phyloP scores from a whole-genome alignment of 2,797 vertebrate genomes.

The Meda fulgida region DNA sequence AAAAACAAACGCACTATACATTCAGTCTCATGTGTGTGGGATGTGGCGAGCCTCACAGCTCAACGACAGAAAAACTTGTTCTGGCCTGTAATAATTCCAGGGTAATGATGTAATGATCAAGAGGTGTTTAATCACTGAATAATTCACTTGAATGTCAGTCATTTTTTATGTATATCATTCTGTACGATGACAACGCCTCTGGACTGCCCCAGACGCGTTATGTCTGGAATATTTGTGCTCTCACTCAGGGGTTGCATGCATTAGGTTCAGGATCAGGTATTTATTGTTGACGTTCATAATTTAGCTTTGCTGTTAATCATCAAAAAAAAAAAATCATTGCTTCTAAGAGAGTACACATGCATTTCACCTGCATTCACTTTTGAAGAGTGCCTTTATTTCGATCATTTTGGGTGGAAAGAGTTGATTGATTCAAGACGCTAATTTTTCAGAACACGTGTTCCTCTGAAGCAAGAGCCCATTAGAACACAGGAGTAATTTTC shows the following conservation, averaged over 20 bases:
- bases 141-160: background rate
- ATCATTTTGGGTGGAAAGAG: constrained; percentile 75
- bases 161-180: background rate
- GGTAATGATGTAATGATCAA: constrained; percentile 21
- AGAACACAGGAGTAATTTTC: constrained; percentile 82
- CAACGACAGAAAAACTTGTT: constrained; percentile 6
- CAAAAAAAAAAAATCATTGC: background rate
- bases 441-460: constrained; percentile 77
- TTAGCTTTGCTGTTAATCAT: background rate
- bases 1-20: background rate
- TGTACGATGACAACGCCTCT: background rate
- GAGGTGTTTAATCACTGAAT: constrained; percentile 5
- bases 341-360: background rate
- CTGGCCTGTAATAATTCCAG: background rate
- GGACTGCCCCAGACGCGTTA: too few relatives aligned
- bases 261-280: background rate
- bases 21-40: constrained; percentile 2
- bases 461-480: constrained; percentile 77
- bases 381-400: constrained; percentile 66
- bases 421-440: constrained; percentile 75
- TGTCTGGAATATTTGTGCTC: constrained; percentile 9
- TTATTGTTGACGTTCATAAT: background rate
- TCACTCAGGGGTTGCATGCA: background rate
- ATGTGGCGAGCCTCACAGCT: constrained; percentile 2
- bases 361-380: constrained; percentile 28